phyloP scores from a whole-genome alignment of 2,797 vertebrate species.

The Falco naumanni region DNA sequence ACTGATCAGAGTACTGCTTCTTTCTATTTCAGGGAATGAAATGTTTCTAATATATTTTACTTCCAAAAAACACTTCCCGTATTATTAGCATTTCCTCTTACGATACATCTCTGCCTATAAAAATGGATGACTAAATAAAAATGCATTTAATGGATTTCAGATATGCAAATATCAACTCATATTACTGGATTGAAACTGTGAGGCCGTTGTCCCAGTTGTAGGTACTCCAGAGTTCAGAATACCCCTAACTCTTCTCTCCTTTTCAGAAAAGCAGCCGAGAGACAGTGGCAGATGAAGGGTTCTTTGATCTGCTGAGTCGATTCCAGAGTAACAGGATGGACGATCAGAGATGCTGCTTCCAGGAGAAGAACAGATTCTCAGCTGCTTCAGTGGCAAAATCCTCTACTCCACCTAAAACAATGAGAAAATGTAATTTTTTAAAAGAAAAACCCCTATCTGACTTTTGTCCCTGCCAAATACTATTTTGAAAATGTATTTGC shows the following conservation, averaged over 20 bases:
- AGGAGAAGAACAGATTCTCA: constrained; percentile 77
- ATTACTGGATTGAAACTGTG: neutral
- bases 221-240: neutral
- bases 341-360: constrained; percentile 91
- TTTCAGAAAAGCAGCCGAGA: constrained; percentile 84
- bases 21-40: neutral
- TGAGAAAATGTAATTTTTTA: constrained; percentile 84
- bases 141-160: neutral
- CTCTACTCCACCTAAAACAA: constrained; percentile 76
- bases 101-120: neutral
- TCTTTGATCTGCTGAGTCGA: constrained; percentile 94
- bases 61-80: neutral
- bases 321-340: constrained; percentile 99
- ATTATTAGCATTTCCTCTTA: neutral
- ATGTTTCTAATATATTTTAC: neutral
- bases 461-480: neutral
- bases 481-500: neutral
- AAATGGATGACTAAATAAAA: neutral
- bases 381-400: constrained; percentile 65
- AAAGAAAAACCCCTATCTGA: neutral
- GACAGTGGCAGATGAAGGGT: constrained; percentile 89
- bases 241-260: neutral
- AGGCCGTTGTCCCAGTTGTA: neutral
- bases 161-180: neutral
- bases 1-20: neutral